These are phyloP conservation scores for Drosophila ananassae DNA, from an alignment of 1,140 invertebrate species.

Conservation along the genomic window DNA sequence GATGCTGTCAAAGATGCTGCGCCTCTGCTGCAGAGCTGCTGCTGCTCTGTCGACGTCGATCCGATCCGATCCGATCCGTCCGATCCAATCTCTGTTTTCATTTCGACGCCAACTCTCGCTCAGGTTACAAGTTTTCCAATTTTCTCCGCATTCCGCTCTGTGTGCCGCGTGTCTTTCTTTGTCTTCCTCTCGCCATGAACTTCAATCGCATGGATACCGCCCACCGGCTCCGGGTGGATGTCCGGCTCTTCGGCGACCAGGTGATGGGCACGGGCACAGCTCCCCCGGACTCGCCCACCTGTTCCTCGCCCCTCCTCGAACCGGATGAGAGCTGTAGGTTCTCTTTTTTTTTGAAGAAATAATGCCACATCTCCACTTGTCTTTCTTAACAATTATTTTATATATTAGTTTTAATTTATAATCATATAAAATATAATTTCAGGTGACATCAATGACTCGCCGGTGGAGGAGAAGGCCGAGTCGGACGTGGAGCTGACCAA, in stretches of 20 bases:
- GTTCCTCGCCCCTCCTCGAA: not conserved
- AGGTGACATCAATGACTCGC: constrained; percentile 64
- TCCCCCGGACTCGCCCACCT: not conserved
- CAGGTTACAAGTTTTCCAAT: constrained; percentile 36
- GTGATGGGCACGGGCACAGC: constrained; percentile 17
- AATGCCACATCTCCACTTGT: not conserved
- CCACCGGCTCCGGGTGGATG: constrained; percentile 62
- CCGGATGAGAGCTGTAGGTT: constrained; percentile 36
- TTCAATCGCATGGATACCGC: constrained; percentile 74
- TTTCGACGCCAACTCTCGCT: constrained; percentile 50
- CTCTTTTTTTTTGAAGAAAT: not conserved
- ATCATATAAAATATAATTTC: constrained; percentile 12
- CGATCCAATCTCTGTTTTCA: constrained; percentile 41
- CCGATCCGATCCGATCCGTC: not conserved
- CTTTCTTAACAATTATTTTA: not conserved
- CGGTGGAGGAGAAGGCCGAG: constrained; percentile 64
- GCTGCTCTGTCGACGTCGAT: not conserved
- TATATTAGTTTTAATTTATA: not conserved
- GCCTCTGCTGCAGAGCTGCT: constrained; percentile 4
- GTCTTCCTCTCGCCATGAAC: constrained; percentile 49
- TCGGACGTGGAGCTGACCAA: constrained; percentile 86
- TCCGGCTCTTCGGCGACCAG: constrained; percentile 54
- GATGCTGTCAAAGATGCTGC: constrained; percentile 14
- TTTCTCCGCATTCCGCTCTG: constrained; percentile 6
- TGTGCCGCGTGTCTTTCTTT: not conserved